Evolutionary conservation across 2,888 invertebrate genomes (phyloP), one percentile per base, ranked within the genome.

Genomic region (Teleiodes luculella): DNA sequence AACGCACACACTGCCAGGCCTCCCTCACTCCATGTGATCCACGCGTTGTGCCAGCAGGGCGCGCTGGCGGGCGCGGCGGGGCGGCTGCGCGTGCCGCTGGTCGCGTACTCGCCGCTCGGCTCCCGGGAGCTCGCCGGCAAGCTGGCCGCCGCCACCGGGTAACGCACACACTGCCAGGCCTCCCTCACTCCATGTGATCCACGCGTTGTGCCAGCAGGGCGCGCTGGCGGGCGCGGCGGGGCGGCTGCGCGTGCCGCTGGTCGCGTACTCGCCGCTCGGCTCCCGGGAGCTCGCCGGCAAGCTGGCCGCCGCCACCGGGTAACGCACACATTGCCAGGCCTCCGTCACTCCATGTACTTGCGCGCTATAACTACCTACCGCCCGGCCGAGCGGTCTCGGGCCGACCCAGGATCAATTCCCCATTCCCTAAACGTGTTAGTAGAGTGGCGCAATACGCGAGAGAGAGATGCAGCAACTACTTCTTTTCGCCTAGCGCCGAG

Each of bases 51-150:
- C 67, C 96, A 96, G 77, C 95, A 96, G 78, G 83, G 90, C 24
- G 87, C 91, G 14, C 73, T 95, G 56, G 80, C 93, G 0, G 86
- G 92, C 0, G 92, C 91, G 57, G 94, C 94, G 65, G 90, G 91
- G 52, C 78, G 90, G 41, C 85, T 93, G 48, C 90, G 91, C 13
- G 94, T 97, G 46, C 89, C 92, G 0, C 81, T 96, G 0, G 95
- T 94, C 0, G 96, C 95, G 0, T 96, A 95, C 74, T 94, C 95
- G 0, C 95, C 96, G 0, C 88, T 96, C 43, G 96, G 96, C 3
- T 93, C 95, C 0, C 92, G 92, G 62, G 94, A 93, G 2, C 84
- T 95, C 24, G 91, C 92, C 1, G 89, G 90, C 59, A 70, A 61
- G 3, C 69, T 87, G 36, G 72, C 86, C 24, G 80, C 78, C 11